These are phyloP conservation scores for Gorsachius magnificus DNA, from an alignment of 2,797 vertebrate species.

Conservation along the genomic window DNA sequence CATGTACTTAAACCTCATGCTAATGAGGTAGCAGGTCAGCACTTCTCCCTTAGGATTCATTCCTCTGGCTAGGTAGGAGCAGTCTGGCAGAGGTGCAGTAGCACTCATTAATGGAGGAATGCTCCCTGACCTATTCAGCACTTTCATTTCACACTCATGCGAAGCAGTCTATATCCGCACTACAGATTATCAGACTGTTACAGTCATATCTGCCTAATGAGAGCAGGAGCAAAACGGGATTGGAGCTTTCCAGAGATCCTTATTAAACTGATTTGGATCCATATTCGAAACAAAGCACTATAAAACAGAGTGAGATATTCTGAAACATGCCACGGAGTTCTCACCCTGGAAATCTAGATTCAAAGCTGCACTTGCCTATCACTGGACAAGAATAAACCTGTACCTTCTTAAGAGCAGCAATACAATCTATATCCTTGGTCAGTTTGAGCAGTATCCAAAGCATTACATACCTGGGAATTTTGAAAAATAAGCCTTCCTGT, in stretches of 20 bases:
- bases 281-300: not conserved
- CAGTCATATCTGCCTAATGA: not conserved
- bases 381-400: not conserved
- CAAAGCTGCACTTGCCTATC: not conserved
- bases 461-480: constrained; percentile 83
- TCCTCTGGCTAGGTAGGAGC: not conserved
- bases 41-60: not conserved
- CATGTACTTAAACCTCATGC: not conserved
- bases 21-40: not conserved
- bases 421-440: not conserved
- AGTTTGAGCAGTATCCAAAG: not conserved
- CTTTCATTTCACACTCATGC: not conserved
- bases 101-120: not conserved
- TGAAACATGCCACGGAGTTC: not conserved
- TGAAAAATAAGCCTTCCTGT: constrained; percentile 95
- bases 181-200: not conserved
- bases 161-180: not conserved
- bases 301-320: not conserved
- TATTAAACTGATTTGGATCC: not conserved
- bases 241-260: not conserved
- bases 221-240: not conserved
- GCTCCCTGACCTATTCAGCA: not conserved
- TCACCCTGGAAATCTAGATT: not conserved
- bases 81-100: not conserved
- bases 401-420: not conserved